Base-by-base conservation (phyloP, 2,113 vertebrate genomes). In the Actinemys pallida region DNA sequence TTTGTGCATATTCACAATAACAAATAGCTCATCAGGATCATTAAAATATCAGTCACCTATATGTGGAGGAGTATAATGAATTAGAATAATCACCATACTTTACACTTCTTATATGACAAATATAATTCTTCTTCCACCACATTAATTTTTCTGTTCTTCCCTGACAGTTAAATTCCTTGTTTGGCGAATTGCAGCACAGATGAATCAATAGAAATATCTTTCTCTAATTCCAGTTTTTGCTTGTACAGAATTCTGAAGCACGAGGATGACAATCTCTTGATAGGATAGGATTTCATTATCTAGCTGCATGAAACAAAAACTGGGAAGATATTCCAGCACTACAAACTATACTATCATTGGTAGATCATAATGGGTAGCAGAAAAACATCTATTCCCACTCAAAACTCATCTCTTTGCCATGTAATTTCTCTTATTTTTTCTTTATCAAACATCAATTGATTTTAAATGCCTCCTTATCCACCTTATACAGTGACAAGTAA, bases 391-490 rank as follows among this genome's bases (percentile, higher is more conserved):
- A 45, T 76, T 45, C 22, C 22, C 72, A 45, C 2, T 65, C 49
- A 88, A 83, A 95, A 81, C 45, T 78, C 2, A 57, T 31, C 65
- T 65, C 1, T 89, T 93, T 92, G 24, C 42, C 85, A 3, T 24
- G 85, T 87, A 22, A 75, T 31, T 89, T 47, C 39, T 45, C 72
- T 76, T 13, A 45, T 25, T 24, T 54, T 79, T 81, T 72, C 53
- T 1, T 1, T 1, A 8, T 62, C 69, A 92, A 82, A 56, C 1
- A 19, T 47, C 27, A n/a, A 6, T 1, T 1, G 14, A 53, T 89
- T 95, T 93, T 53, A 96, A 94, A 93, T 87, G 59, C 35, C 82
- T 57, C 78, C n/a, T 93, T 93, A 83, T 75, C 91, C 94, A 91
- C 57, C 65, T 95, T 93, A 72, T 82, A 65, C 1, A 35, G 29